phyloP scores from a whole-genome alignment of 2,888 invertebrate species.

The Mesoligia furuncula region DNA sequence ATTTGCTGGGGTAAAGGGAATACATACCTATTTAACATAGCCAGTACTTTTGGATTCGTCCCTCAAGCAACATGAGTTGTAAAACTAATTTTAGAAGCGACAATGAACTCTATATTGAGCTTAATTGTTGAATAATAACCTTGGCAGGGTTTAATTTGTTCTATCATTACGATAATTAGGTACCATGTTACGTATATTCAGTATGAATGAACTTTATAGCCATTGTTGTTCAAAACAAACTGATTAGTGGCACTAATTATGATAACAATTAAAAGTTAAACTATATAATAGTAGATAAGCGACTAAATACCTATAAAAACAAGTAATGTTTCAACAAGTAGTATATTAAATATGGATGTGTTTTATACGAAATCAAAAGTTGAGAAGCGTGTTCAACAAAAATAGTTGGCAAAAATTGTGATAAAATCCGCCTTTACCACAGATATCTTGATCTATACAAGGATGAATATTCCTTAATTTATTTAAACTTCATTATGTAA shows the following conservation, averaged over 20 bases:
- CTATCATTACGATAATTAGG: neutral
- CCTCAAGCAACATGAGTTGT: conserved; percentile 53
- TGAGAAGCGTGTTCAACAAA: neutral
- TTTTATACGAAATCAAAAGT: neutral
- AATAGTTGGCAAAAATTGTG: neutral
- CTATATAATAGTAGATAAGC: conserved; percentile 7
- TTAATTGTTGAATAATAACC: conserved; percentile 34
- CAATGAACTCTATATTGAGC: conserved; percentile 68
- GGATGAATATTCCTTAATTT: neutral
- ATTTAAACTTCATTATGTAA: too few species aligned
- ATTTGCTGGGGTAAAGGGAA: conserved; percentile 1
- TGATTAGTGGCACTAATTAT: neutral
- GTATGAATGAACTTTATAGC: conserved; percentile 18
- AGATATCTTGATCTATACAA: neutral
- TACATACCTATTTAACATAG: conserved; percentile 4
- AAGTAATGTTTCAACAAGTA: neutral
- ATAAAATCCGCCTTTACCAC: neutral
- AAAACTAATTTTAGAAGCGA: conserved; percentile 70
- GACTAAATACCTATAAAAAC: neutral
- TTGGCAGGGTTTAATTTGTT: conserved; percentile 40
- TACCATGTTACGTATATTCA: conserved; percentile 14
- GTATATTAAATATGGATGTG: neutral
- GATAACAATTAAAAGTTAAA: neutral
- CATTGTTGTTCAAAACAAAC: conserved; percentile 39
- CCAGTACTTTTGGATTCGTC: conserved; percentile 4